Evolutionary conservation across 2,113 vertebrate species (phyloP).

Genomic region (Smithornis capensis): DNA sequence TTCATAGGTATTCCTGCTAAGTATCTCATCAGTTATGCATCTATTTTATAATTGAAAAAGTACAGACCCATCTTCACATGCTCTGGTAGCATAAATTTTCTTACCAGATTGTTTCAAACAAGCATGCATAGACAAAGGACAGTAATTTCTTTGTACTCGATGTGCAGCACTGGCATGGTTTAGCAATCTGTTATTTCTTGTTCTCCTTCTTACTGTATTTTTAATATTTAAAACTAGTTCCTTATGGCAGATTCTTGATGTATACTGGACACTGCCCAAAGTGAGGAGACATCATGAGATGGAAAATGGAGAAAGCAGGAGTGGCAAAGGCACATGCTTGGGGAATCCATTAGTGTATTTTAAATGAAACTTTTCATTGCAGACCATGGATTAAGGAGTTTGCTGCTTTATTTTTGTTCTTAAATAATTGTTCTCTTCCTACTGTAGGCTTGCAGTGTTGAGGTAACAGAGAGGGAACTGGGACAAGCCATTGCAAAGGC

Average conservation of each 20-base stretch:
- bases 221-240: not conserved
- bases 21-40: not conserved
- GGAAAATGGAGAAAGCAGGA: not conserved
- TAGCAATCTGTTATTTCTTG: not conserved
- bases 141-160: not conserved
- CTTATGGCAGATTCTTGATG: not conserved
- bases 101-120: not conserved
- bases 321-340: not conserved
- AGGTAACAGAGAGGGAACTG: conserved; percentile 4
- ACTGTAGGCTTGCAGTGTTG: not conserved
- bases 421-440: not conserved
- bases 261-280: not conserved
- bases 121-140: not conserved
- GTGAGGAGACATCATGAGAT: not conserved
- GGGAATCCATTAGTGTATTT: not conserved
- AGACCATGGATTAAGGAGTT: not conserved
- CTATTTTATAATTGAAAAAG: not conserved
- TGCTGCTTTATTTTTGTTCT: not conserved
- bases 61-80: not conserved
- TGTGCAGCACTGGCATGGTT: not conserved
- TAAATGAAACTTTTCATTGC: not conserved
- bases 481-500: not conserved
- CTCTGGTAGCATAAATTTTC: not conserved
- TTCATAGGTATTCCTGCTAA: not conserved
- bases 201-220: not conserved